Percentiles rank a stretch among this genome's conserved stretches.
These are phyloP conservation scores for Blastobasis adustella DNA, from an alignment of 2,888 invertebrate species.

Conservation along the genomic window DNA sequence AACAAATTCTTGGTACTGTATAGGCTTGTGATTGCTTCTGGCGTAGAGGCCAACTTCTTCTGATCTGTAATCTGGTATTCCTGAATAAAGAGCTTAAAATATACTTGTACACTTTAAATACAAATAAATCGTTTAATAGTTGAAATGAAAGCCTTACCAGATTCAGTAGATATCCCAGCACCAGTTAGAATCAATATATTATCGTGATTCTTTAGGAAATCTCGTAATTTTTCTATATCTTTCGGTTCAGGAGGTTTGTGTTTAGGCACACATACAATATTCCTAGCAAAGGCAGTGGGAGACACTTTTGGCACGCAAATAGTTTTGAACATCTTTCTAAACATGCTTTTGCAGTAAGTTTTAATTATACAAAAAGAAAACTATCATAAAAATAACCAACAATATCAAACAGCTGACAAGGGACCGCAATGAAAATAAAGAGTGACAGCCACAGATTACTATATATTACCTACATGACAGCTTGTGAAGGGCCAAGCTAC, in stretches of 20 bases:
- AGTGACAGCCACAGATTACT: too few relatives aligned
- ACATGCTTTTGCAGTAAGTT: too few relatives aligned
- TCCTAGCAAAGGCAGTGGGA: constrained; percentile 16
- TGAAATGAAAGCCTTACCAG: constrained; percentile 65
- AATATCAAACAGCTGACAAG: too few relatives aligned
- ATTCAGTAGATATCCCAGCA: constrained; percentile 97
- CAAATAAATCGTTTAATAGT: too few relatives aligned
- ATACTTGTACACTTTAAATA: too few relatives aligned
- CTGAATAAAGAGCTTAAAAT: constrained; percentile 46
- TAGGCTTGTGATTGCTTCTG: constrained; percentile 86
- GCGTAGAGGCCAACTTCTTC: constrained; percentile 94
- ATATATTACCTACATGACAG: too few relatives aligned
- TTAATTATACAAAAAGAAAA: too few relatives aligned
- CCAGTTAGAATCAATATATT: constrained; percentile 88
- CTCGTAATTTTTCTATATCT: constrained; percentile 74
- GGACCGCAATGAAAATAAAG: too few relatives aligned
- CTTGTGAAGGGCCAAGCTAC: too few relatives aligned
- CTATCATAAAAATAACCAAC: too few relatives aligned
- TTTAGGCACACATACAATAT: constrained; percentile 78
- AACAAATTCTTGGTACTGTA: constrained; percentile 90
- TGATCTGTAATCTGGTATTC: constrained; percentile 96
- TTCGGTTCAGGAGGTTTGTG: constrained; percentile 77
- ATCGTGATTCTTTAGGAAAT: constrained; percentile 72
- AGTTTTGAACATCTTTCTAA: too few relatives aligned
- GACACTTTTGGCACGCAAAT: too few relatives aligned